Base-by-base conservation (phyloP, 2,888 invertebrate species). In the Eustalomyia histrio region DNA sequence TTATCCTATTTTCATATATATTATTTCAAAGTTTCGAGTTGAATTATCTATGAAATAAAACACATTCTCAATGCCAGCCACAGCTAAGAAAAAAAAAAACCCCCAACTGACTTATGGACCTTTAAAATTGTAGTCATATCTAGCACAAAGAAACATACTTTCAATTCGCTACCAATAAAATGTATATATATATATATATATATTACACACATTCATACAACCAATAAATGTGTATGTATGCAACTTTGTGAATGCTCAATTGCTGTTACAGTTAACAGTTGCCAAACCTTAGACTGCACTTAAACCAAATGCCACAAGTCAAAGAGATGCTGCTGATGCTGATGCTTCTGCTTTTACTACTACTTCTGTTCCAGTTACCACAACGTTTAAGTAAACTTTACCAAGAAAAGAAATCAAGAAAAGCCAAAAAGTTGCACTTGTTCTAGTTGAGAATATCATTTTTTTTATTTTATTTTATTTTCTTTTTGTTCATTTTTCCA, bases 291-390 rank as follows among this genome's bases (percentile, higher is more conserved):
- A 69, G 72, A 72, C 79, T 79, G 52, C 74, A 79, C 73, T 80
- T 80, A 79, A 82, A 74, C 73, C 76, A 82, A 82, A 74, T 80
- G 82, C 82, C 79, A 79, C 76, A 74, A 79, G 82, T 82, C 82
- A 80, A 79, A 79, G 65, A 73, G 61, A 61, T 75, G 74, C 71
- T 75, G 61, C 52, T 78, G 69, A 21, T 53, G 61, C 52, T 76
- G 73, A 17, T 60, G n/a, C n/a, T n/a, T n/a, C n/a, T n/a, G n/a
- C n/a, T n/a, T n/a, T n/a, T n/a, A 4, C 29, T 29, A 29, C 29
- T 71, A 58, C 78, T 61, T 21, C 68, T 63, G 55, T 63, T 69
- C 18, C 52, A 52, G 43, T 57, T 61, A 57, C 61, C 63, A 58
- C 76, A 64, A 52, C 76, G 57, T 80, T 57, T 65, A 61, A 61